Base-by-base conservation (phyloP, 2,888 invertebrate genomes). In the Tryphoninae sp. region DNA sequence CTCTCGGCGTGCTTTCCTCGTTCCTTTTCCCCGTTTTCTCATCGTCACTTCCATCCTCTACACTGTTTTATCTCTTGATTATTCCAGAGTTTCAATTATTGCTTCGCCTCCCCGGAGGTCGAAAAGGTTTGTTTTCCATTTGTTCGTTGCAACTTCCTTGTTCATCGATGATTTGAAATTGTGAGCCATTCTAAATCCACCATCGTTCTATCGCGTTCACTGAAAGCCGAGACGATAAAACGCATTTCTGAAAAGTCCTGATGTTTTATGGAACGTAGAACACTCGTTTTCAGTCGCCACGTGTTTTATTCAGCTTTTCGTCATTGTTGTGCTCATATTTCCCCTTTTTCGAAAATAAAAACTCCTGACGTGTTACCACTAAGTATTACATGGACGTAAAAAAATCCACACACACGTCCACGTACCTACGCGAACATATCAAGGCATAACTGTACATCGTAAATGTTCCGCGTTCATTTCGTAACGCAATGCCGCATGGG, bases 61-160 rank as follows among this genome's bases (percentile, higher is more conserved):
- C 33, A 55, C 51, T 79, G 26, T 73, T 82, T 82, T 76, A 79
- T 79, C 79, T 75, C 62, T 68, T 72, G 79, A 73, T 82, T 82
- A 79, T 82, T 82, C 77, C 55, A 73, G 68, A 79, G 69, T 82
- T 80, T 79, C 82, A 82, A 82, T 82, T 82, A 82, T 79, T 77
- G 51, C 73, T 62, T 64, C 53, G 42, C 72, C 22, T 33, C 65
- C 49, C 13, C 40, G 26, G 26, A 59, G 49, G 67, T 51, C 67
- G 19, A 51, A 33, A 69, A 16, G 4, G 2, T 19, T 58, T 45
- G 45, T 64, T 72, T 16, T 71, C 58, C 45, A 11, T 55, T 61
- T 68, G 2, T 7, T 53, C 33, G 26, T 33, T 33, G 4, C 13
- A 45, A 45, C 2, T 45, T 22, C 23, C n/a, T 58, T 64, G 62